These are phyloP conservation scores for Mechanitis messenoides DNA, from an alignment of 2,888 invertebrate species.

Conservation along the genomic window DNA sequence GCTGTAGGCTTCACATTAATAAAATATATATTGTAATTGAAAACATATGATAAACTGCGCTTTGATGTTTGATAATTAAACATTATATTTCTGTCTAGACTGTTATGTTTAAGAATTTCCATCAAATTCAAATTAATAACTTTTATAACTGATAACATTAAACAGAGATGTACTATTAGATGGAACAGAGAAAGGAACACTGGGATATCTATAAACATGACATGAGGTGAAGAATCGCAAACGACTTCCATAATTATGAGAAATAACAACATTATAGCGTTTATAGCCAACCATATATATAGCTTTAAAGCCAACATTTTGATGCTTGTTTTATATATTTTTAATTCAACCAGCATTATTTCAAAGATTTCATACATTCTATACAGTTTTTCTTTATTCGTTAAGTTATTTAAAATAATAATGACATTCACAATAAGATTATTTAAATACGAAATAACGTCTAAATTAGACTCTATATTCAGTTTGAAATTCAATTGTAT, in stretches of 20 bases:
- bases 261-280: conserved; percentile 30
- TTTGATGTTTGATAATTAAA: conserved; percentile 14
- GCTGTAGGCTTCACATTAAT: conserved; percentile 23
- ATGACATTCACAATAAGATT: conserved; percentile 36
- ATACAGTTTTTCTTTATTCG: conserved; percentile 30
- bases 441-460: conserved; percentile 36
- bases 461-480: conserved; percentile 35
- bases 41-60: conserved; percentile 29
- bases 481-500: conserved; percentile 26
- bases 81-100: conserved; percentile 21
- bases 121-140: conserved; percentile 37
- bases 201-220: conserved; percentile 42
- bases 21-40: conserved; percentile 35
- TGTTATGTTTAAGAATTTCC: conserved; percentile 26
- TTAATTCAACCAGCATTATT: conserved; percentile 30
- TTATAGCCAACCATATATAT: conserved; percentile 37
- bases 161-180: conserved; percentile 43
- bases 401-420: conserved; percentile 33
- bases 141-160: conserved; percentile 41
- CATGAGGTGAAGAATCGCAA: conserved; percentile 33
- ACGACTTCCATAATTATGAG: conserved; percentile 39
- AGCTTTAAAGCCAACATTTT: conserved; percentile 41
- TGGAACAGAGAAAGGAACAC: conserved; percentile 42
- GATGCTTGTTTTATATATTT: conserved; percentile 31
- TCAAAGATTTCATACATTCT: conserved; percentile 36